Evolutionary conservation across 2,113 vertebrate species (phyloP), one percentile per base, ranked within the genome.

Genomic region (Pyrgilauda ruficollis): DNA sequence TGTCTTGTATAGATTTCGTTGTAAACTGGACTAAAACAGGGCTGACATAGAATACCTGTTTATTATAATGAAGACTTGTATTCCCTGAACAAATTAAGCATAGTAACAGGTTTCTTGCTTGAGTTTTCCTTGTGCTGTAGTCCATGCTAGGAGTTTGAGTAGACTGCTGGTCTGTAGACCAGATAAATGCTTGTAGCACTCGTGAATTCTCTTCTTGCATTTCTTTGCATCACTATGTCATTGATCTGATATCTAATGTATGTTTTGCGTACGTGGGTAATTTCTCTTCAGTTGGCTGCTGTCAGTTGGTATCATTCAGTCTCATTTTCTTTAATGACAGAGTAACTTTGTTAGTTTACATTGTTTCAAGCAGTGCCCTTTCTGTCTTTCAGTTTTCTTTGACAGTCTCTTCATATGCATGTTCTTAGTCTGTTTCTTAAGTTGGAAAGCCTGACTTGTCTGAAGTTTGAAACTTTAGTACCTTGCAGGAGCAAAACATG

Each of bases 31-130:
- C 19, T 61, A 33, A 86, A 76, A 94, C 37, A 5, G 7, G 6
- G 7, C 37, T 86, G 28, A 37, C 21, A 39, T 0, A 0, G 33
- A 77, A 28, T 66, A 23, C 6, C 10, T n/a, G n/a, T 61, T 6
- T 41, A 5, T 77, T 80, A 26, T 30, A 12, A 16, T 63, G 35
- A 4, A 66, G 37, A 30, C 15, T 62, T 59, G 6, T 1, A 0
- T 79, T 75, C 6, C 55, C 20, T 81, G 16, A 93, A 46, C 16
- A 63, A 77, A 63, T 52, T 61, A 66, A 47, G 59, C 15, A 21
- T 12, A 30, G 7, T 61, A 68, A 69, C 27, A 67, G 12, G 8
- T 52, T 77, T 77, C 50, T 87, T 56, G 5, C 31, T 89, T 77
- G 83, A 89, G 31, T 24, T 81, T 70, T 90, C 59, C 27, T 89